Evolutionary conservation across 2,797 vertebrate species (phyloP), one percentile per base, ranked within the genome.

Genomic region (Dendrocincla fuliginosa): DNA sequence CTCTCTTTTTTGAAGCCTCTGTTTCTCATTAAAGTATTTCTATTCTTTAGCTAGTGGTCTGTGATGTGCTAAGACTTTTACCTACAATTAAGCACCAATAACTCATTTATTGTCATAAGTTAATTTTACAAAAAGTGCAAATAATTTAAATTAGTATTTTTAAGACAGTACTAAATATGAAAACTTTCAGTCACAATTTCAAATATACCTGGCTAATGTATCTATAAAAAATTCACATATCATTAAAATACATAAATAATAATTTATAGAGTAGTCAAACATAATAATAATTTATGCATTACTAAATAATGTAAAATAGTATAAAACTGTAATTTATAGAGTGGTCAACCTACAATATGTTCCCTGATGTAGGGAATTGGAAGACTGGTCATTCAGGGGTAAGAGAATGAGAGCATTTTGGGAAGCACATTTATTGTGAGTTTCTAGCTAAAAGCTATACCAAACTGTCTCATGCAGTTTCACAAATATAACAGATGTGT

Each of bases 181-280:
- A 95, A 95, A 80, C 49, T 93, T 94, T 46, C 71, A 41, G n/a
- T 87, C 85, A 93, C 16, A 61, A 71, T 65, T 93, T 93, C 41
- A 93, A 95, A 84, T 44, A 13, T 80, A 90, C 65, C 57, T 75
- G 61, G 70, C 41, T 73, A 82, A 85, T 17, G 9, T 61, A 63
- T 87, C 53, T 71, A 70, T 67, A 88, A 90, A 81, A 93, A 83
- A 60, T 65, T 18, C 60, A 87, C 61, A 86, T 93, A 81, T 25
- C 15, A 67, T 93, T 94, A 90, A 83, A 91, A 79, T 33, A 53
- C 3, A 56, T 41, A 75, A 68, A 64, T 23, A 74, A 13, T 33
- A 42, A 59, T 30, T 52, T 47, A 35, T 13, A 28, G 13, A 39
- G 7, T 22, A 81, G 22, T 39, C 16, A 35, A 59, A 4, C 5